Evolutionary conservation across 2,797 vertebrate species (phyloP).

Genomic region (Todus mexicanus): DNA sequence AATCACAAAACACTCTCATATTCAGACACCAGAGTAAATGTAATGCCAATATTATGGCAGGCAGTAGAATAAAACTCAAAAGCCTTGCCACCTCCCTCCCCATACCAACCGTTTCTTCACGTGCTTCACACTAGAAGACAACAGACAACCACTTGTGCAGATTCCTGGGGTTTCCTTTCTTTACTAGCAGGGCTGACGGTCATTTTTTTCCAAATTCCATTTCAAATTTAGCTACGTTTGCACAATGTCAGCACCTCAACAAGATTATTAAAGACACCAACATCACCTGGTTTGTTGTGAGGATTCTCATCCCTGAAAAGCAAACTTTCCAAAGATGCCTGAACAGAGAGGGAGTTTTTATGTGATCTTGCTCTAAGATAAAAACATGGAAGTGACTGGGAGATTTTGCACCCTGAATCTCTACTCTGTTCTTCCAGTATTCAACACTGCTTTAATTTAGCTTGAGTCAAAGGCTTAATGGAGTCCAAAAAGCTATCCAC

Average conservation of each 20-base stretch:
- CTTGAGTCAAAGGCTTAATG: neutral
- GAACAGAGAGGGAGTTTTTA: neutral
- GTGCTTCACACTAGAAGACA: neutral
- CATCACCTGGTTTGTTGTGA: neutral
- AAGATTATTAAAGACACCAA: neutral
- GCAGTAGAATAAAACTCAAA: neutral
- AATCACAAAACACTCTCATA: neutral
- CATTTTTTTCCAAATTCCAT: neutral
- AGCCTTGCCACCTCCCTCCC: neutral
- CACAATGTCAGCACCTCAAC: neutral
- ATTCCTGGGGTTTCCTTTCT: neutral
- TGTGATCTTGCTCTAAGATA: neutral
- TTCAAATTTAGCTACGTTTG: neutral
- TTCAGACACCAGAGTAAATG: neutral
- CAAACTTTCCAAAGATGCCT: neutral
- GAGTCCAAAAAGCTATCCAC: neutral
- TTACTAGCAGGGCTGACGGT: neutral
- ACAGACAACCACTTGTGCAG: neutral
- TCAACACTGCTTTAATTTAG: neutral
- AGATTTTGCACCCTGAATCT: neutral
- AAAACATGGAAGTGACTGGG: neutral
- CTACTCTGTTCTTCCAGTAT: neutral
- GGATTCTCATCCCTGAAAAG: neutral
- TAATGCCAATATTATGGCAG: neutral
- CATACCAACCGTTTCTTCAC: neutral